Conservation (phyloP, 2,888 invertebrate species). For the Apamea monoglypha region DNA sequence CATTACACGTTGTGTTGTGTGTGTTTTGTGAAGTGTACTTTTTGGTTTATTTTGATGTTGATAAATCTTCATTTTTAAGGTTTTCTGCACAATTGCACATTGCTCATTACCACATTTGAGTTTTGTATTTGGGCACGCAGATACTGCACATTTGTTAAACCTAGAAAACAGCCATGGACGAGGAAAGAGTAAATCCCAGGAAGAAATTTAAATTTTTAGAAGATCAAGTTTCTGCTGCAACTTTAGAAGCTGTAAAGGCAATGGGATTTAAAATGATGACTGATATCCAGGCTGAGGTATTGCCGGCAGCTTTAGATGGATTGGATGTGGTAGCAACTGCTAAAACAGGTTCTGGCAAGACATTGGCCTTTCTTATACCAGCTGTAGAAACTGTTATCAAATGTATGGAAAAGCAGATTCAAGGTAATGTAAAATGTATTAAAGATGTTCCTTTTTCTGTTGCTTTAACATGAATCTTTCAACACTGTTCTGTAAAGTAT, state of each 20-base stretch:
- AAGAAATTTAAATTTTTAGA: slow-evolving; percentile 89
- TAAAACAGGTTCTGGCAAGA: slow-evolving; percentile 99
- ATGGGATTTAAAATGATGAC: slow-evolving; percentile 98
- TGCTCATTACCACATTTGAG: not conserved
- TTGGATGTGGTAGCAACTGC: slow-evolving; percentile 98
- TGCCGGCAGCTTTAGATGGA: slow-evolving; percentile 96
- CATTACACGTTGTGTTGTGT: slow-evolving; percentile 7
- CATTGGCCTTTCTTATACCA: slow-evolving; percentile 98
- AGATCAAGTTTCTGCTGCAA: slow-evolving; percentile 93
- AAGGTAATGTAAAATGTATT: slow-evolving; percentile 66
- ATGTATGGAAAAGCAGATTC: slow-evolving; percentile 64
- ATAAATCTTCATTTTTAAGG: not conserved
- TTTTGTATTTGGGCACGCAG: slow-evolving; percentile 2
- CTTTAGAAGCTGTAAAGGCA: slow-evolving; percentile 93
- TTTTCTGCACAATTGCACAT: not conserved
- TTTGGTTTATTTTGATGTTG: slow-evolving; percentile 34
- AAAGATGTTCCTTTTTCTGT: not conserved
- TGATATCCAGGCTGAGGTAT: slow-evolving; percentile 96
- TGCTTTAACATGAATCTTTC: not conserved
- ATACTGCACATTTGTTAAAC: not conserved
- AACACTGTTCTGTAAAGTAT: not conserved
- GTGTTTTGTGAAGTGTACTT: not conserved
- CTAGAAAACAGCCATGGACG: slow-evolving; percentile 67
- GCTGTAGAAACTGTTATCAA: slow-evolving; percentile 96
- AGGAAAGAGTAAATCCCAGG: slow-evolving; percentile 63